phyloP scores from a whole-genome alignment of 2,888 invertebrate genomes.

The Sepioteuthis lessoniana region DNA sequence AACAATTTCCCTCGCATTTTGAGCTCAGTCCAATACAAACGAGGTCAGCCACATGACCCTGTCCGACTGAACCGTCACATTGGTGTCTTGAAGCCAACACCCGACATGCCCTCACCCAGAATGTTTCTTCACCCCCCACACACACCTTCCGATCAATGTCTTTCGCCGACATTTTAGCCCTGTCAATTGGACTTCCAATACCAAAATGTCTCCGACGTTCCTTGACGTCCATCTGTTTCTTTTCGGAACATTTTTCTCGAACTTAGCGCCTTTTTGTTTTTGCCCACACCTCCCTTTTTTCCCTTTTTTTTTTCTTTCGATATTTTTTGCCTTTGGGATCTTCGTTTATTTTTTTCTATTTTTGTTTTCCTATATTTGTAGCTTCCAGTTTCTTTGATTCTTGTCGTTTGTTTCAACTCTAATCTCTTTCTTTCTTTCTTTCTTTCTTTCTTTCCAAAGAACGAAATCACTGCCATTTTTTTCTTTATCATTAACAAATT shows the following conservation, averaged over 20 bases:
- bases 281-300: not conserved
- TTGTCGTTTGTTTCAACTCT: too few species aligned
- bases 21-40: not conserved
- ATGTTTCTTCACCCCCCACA: too few species aligned
- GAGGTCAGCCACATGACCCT: not conserved
- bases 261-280: too few species aligned
- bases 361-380: too few species aligned
- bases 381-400: too few species aligned
- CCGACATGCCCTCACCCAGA: not conserved
- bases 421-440: too few species aligned
- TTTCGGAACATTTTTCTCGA: too few species aligned
- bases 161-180: slow-evolving; percentile 4
- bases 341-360: too few species aligned
- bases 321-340: not conserved
- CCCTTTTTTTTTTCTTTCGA: not conserved
- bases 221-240: too few species aligned
- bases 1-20: slow-evolving; percentile 14
- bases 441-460: too few species aligned
- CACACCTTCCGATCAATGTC: slow-evolving; percentile 2
- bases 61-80: not conserved
- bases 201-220: not conserved
- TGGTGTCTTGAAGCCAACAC: not conserved
- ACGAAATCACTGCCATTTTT: too few species aligned
- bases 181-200: not conserved
- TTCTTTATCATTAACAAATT: too few species aligned